These are phyloP conservation scores for Pyrgilauda ruficollis DNA, from an alignment of 2,113 vertebrate genomes.

Conservation along the genomic window DNA sequence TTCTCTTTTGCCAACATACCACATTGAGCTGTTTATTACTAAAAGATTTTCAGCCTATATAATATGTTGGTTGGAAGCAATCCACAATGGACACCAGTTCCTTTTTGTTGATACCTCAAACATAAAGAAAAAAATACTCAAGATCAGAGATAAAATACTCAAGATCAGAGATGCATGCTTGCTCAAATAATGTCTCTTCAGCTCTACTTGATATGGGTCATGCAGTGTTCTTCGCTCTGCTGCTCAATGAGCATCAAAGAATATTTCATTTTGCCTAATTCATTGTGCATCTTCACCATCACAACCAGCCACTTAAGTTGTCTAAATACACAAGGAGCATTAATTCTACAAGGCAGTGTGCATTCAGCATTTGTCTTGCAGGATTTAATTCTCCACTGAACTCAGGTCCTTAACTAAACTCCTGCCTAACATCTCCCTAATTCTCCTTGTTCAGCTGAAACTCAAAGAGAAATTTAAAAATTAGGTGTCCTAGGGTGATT, in stretches of 20 bases:
- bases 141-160: background rate
- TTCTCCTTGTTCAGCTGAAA: background rate
- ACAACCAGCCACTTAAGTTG: slow-evolving; percentile 27
- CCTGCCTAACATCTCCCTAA: background rate
- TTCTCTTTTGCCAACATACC: background rate
- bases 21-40: background rate
- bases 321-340: background rate
- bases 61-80: background rate
- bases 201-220: background rate
- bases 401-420: background rate
- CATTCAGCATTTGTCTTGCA: background rate
- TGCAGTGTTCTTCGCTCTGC: background rate
- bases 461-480: background rate
- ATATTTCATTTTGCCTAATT: slow-evolving; percentile 16
- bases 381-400: background rate
- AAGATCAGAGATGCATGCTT: background rate
- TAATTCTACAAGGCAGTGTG: slow-evolving; percentile 19
- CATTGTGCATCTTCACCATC: background rate
- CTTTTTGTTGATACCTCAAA: background rate
- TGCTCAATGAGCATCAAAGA: slow-evolving; percentile 6
- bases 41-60: background rate
- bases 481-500: background rate
- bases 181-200: background rate
- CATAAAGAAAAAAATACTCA: background rate
- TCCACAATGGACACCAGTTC: background rate